Percentiles rank a stretch among this genome's conserved stretches.
Evolutionary conservation across 2,113 vertebrate genomes (phyloP).

Genomic region (Piprites chloris): DNA sequence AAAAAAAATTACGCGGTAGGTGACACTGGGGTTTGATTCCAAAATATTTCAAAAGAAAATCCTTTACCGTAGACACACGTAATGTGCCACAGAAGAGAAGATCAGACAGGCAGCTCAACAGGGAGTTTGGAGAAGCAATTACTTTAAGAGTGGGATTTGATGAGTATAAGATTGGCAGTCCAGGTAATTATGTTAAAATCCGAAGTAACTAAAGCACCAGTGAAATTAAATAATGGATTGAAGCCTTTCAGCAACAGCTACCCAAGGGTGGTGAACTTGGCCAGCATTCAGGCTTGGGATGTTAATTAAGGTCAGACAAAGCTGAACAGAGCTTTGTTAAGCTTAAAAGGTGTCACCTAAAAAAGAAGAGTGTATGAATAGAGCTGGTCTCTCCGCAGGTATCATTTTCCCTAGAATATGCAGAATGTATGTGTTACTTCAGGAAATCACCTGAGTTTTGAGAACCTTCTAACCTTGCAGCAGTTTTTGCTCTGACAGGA

Average conservation of each 20-base stretch:
- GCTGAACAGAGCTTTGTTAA: background rate
- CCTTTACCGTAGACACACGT: background rate
- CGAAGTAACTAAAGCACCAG: background rate
- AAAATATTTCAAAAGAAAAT: background rate
- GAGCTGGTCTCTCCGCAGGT: background rate
- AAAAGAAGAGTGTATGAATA: background rate
- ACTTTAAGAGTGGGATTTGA: background rate
- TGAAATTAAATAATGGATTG: background rate
- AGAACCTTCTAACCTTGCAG: background rate
- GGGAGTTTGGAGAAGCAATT: slow-evolving; percentile 17
- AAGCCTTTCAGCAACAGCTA: background rate
- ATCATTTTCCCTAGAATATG: background rate
- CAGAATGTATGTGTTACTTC: background rate
- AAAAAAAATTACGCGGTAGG: background rate
- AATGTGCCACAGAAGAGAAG: background rate
- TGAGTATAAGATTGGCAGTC: background rate
- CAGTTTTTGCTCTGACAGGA: slow-evolving; percentile 75
- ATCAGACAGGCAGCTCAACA: background rate
- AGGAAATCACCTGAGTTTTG: background rate
- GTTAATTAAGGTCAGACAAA: background rate
- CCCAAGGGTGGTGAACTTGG: background rate
- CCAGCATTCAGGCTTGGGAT: background rate
- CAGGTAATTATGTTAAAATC: slow-evolving; percentile 15
- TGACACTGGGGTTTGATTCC: background rate
- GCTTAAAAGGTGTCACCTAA: background rate